A percentile compares a stretch with the other conserved stretches of the same genome.
These are phyloP conservation scores for Sinodicranocentrus sp. DNA, from an alignment of 2,888 invertebrate genomes.

Conservation along the genomic window DNA sequence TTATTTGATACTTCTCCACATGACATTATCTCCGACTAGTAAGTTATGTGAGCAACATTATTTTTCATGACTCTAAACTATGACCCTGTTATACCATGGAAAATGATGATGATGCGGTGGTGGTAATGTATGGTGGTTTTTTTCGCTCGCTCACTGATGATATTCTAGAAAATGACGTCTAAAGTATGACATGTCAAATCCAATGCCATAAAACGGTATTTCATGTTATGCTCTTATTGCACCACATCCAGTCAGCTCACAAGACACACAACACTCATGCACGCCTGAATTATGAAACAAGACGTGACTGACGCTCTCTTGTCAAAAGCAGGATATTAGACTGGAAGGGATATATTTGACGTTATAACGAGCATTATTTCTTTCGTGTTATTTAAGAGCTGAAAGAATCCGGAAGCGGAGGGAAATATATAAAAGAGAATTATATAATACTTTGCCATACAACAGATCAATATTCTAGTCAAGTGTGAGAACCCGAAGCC, in stretches of 20 bases:
- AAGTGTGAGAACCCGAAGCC: no score
- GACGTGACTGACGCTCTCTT: conserved; percentile 36
- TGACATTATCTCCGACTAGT: neutral
- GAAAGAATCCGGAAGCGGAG: conserved; percentile 50
- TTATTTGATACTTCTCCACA: no score
- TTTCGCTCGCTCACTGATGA: neutral
- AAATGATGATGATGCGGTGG: neutral
- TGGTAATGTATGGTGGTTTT: neutral
- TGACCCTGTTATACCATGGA: neutral
- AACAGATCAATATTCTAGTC: conserved; percentile 51
- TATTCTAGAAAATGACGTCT: conserved; percentile 37
- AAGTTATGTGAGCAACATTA: conserved; percentile 29
- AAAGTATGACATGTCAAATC: conserved; percentile 42
- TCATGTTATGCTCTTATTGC: conserved; percentile 6
- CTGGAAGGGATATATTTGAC: neutral
- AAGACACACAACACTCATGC: neutral
- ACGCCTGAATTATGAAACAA: conserved; percentile 16
- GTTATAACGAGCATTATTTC: no score
- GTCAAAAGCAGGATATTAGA: conserved; percentile 12
- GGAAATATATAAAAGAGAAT: conserved; percentile 9
- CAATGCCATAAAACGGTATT: conserved; percentile 35
- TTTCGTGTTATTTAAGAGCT: no score
- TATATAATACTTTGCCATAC: no score
- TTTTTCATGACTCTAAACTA: conserved; percentile 33
- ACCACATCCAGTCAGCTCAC: neutral